phyloP scores from a whole-genome alignment of 1,140 invertebrate genomes.

The Caenorhabditis remanei region DNA sequence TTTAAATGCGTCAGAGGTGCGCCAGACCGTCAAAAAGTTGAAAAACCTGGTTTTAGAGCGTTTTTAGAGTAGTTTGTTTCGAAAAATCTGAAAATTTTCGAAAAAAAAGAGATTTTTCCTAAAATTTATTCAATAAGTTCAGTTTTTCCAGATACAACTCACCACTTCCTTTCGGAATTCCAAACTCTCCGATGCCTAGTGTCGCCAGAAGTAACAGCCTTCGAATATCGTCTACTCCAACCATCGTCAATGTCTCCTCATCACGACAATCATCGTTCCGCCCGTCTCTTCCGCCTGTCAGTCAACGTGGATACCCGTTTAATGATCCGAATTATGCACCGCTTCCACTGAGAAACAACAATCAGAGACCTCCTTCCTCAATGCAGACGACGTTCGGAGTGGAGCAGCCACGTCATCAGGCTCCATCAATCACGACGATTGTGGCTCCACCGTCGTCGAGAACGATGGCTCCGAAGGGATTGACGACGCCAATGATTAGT shows the following conservation, averaged over 20 bases:
- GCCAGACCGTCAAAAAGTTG: too few species aligned
- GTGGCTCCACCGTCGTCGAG: conserved; percentile 4
- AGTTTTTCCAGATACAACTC: conserved; percentile 41
- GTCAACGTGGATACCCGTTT: conserved; percentile 52
- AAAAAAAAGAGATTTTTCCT: too few species aligned
- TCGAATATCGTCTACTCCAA: conserved; percentile 35
- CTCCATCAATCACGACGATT: background rate
- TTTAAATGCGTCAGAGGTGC: too few species aligned
- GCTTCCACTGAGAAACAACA: background rate
- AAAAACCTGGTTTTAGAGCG: too few species aligned
- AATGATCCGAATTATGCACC: conserved; percentile 51
- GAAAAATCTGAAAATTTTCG: too few species aligned
- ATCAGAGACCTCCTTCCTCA: conserved; percentile 19
- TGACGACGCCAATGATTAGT: background rate
- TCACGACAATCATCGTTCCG: background rate
- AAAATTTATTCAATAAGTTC: too few species aligned
- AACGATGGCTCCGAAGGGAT: conserved; percentile 14
- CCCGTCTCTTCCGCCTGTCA: conserved; percentile 31
- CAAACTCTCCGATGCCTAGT: conserved; percentile 58
- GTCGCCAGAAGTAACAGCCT: conserved; percentile 67
- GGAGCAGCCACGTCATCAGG: background rate
- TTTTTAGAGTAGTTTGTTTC: too few species aligned
- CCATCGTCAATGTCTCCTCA: conserved; percentile 1
- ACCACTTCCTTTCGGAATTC: conserved; percentile 45
- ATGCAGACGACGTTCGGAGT: conserved; percentile 35